Conservation (phyloP, 1,140 invertebrate species). For the Polyergus mexicanus region DNA sequence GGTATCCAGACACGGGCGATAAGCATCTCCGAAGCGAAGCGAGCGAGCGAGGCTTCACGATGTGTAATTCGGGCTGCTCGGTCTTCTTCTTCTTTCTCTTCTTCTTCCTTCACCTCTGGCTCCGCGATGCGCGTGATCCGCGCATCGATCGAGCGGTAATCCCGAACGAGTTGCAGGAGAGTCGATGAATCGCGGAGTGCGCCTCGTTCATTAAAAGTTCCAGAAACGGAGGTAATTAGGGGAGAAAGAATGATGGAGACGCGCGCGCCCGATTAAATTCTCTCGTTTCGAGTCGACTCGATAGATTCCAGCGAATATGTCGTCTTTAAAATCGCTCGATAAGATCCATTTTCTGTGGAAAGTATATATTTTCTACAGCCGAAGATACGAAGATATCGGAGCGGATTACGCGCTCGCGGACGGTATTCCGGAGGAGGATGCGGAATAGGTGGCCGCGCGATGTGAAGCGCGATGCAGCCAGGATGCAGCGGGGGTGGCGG, state of each 20-base stretch:
- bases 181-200: constrained; percentile 11
- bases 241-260: constrained; percentile 42
- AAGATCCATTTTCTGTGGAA: too few species aligned
- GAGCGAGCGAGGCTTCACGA: constrained; percentile 50
- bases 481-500: neutral
- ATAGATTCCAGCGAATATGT: neutral
- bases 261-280: constrained; percentile 36
- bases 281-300: constrained; percentile 13
- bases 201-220: constrained; percentile 62
- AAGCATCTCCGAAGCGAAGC: constrained; percentile 67
- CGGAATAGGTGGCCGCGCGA: constrained; percentile 61
- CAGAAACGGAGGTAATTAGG: constrained; percentile 63
- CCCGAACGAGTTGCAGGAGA: constrained; percentile 41
- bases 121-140: constrained; percentile 32
- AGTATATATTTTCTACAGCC: too few species aligned
- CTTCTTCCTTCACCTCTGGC: neutral
- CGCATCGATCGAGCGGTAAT: constrained; percentile 26
- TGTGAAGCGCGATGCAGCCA: constrained; percentile 10
- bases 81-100: neutral
- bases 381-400: too few species aligned
- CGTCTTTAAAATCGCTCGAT: too few species aligned
- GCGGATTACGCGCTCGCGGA: neutral
- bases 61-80: constrained; percentile 74
- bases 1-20: constrained; percentile 66
- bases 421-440: constrained; percentile 36